phyloP scores from a whole-genome alignment of 1,140 invertebrate genomes.

The Halictus rubicundus region DNA sequence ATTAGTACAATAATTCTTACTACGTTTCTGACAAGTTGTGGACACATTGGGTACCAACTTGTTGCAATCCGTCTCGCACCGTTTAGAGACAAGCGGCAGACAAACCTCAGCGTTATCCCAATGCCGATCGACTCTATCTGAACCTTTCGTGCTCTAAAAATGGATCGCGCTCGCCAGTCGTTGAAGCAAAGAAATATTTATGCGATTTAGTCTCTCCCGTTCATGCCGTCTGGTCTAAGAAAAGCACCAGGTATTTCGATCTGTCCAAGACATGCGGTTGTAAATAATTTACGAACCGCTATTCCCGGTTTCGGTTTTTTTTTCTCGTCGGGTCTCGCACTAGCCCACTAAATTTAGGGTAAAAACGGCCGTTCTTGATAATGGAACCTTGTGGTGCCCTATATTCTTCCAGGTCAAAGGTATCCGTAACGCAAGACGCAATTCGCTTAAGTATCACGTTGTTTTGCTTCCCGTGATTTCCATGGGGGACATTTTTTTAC shows the following conservation, averaged over 20 bases:
- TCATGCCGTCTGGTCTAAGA: constrained; percentile 23
- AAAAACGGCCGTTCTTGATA: constrained; percentile 2
- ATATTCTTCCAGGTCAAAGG: background rate
- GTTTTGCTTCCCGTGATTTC: background rate
- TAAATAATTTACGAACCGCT: constrained; percentile 36
- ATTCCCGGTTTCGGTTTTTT: no score
- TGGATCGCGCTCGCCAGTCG: background rate
- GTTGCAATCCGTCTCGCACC: no score
- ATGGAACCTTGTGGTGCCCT: background rate
- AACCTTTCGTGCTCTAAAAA: background rate
- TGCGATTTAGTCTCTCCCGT: background rate
- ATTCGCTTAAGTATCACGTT: background rate
- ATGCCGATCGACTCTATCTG: no score
- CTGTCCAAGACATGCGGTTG: constrained; percentile 1
- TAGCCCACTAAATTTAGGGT: constrained; percentile 17
- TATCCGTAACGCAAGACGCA: background rate
- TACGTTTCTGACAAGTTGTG: no score
- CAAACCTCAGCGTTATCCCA: no score
- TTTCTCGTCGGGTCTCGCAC: background rate
- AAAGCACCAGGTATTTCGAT: constrained; percentile 45
- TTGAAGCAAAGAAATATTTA: constrained; percentile 19
- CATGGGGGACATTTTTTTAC: background rate
- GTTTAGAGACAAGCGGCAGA: no score
- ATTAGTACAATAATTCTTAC: no score
- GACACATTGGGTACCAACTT: no score